Evolutionary conservation across 2,888 invertebrate species (phyloP), one percentile per base, ranked within the genome.

Genomic region (Dynastes grantii): DNA sequence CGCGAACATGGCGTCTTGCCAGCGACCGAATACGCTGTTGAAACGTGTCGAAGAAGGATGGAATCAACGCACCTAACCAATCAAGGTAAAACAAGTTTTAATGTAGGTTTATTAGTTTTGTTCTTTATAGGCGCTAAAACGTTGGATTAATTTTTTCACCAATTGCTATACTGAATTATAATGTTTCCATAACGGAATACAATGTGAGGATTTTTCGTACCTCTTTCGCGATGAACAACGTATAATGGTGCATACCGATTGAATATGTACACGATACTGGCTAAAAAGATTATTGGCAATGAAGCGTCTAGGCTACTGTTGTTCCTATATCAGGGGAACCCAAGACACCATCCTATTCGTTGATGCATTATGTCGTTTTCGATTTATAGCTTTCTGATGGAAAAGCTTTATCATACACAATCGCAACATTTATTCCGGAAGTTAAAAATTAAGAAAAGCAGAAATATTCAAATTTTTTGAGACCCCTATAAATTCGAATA

Each of bases 201-300:
- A 16, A 53, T n/a, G n/a, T 58, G 5, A 22, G 8, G 2, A 22
- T 22, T 16, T 22, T 22, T 45, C 2, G 27, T 63, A 27, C 6
- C 32, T 37, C 32, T 63, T 63, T 29, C 11, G 11, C 29, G 8
- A 37, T 37, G 27, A 32, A 55, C 9, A 51, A 16, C 11, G 45
- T 11, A 51, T 32, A 9, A 6, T 32, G 70, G 68, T 71, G 68
- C 70, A 68, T 45, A 13, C 65, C 58, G 75, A 71, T 79, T 63
- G 77, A 77, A 75, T 51, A 71, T 65, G 55, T 58, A 49, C 78
- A 76, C 65, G 70, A 64, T 64, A 80, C 80, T 80, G 80, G 67
- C 58, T 64, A 78, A 58, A 61, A 78, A 78, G 45, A 64, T 73
- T 73, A 78, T 73, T 78, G 78, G 73, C 78, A 61, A 73, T 64